These are phyloP conservation scores for Drosophila kanekoi DNA, from an alignment of 2,888 invertebrate species.

Conservation along the genomic window DNA sequence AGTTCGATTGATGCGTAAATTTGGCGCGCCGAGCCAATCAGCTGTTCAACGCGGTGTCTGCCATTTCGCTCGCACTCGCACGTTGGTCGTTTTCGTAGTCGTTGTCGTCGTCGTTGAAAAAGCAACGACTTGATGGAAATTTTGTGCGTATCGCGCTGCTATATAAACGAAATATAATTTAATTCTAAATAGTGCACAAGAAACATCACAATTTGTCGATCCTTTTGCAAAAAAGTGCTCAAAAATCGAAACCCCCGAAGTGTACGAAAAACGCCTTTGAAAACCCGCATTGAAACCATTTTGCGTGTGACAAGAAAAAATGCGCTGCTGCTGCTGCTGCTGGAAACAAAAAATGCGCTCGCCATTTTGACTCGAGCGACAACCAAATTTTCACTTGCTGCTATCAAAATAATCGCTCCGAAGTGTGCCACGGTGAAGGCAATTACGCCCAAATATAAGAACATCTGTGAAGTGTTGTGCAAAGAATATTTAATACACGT, in stretches of 20 bases:
- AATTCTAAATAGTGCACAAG: conserved; percentile 47
- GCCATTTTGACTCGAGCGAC: conserved; percentile 82
- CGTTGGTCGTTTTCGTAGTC: conserved; percentile 68
- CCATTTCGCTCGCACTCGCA: conserved; percentile 74
- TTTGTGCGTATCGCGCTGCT: conserved; percentile 64
- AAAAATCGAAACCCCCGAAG: conserved; percentile 74
- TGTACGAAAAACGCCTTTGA: conserved; percentile 68
- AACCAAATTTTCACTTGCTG: conserved; percentile 65
- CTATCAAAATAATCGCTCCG: conserved; percentile 39
- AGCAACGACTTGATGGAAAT: conserved; percentile 69
- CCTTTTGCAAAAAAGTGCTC: conserved; percentile 71
- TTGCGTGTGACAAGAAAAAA: conserved; percentile 76
- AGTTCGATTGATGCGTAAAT: conserved; percentile 76
- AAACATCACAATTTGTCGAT: conserved; percentile 67
- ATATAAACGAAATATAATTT: conserved; percentile 47
- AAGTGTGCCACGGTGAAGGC: conserved; percentile 17
- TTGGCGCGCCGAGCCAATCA: conserved; percentile 76
- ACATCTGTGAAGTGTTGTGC: conserved; percentile 28
- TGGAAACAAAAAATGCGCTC: conserved; percentile 82
- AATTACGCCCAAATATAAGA: conserved; percentile 23
- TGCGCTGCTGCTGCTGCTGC: conserved; percentile 72
- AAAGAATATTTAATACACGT: conserved; percentile 58
- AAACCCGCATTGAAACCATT: conserved; percentile 67
- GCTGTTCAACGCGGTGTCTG: conserved; percentile 72
- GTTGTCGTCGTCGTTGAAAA: conserved; percentile 74